Conservation (phyloP, 2,888 invertebrate genomes). For the Caradrina kadenii region DNA sequence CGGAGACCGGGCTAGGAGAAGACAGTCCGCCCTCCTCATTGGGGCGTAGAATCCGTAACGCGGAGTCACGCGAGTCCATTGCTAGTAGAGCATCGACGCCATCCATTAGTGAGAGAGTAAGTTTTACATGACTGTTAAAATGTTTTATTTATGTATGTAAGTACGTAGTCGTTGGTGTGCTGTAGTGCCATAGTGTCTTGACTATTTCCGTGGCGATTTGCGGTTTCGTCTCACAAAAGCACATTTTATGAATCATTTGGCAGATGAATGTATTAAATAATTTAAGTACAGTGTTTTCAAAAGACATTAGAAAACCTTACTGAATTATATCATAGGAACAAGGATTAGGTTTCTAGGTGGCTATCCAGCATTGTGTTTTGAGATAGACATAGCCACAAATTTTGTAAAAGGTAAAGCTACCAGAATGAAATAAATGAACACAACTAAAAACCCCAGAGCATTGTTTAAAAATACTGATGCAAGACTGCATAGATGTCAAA, state of each 20-base stretch:
- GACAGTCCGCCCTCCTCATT: constrained; percentile 88
- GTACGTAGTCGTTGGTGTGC: not conserved
- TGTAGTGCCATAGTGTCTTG: not conserved
- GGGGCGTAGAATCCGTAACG: constrained; percentile 82
- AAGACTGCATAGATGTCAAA: not conserved
- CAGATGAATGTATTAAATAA: too few relatives aligned
- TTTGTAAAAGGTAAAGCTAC: too few relatives aligned
- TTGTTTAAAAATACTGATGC: too few relatives aligned
- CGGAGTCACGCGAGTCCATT: constrained; percentile 87
- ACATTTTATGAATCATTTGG: too few relatives aligned
- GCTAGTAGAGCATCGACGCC: constrained; percentile 88
- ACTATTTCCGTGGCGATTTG: too few relatives aligned
- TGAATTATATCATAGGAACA: too few relatives aligned
- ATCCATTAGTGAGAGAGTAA: constrained; percentile 88
- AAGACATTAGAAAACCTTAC: too few relatives aligned
- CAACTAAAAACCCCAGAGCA: not conserved
- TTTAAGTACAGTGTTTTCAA: too few relatives aligned
- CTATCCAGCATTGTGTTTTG: too few relatives aligned
- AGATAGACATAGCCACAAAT: too few relatives aligned
- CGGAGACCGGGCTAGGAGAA: constrained; percentile 89
- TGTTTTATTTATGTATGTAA: not conserved
- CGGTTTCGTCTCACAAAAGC: too few relatives aligned
- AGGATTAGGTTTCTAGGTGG: too few relatives aligned
- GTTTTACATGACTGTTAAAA: constrained; percentile 46
- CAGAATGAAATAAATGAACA: not conserved